A percentile compares a stretch with the other conserved stretches of the same genome.
Conservation (phyloP, 1,140 invertebrate genomes). For the Penaeus chinensis region DNA sequence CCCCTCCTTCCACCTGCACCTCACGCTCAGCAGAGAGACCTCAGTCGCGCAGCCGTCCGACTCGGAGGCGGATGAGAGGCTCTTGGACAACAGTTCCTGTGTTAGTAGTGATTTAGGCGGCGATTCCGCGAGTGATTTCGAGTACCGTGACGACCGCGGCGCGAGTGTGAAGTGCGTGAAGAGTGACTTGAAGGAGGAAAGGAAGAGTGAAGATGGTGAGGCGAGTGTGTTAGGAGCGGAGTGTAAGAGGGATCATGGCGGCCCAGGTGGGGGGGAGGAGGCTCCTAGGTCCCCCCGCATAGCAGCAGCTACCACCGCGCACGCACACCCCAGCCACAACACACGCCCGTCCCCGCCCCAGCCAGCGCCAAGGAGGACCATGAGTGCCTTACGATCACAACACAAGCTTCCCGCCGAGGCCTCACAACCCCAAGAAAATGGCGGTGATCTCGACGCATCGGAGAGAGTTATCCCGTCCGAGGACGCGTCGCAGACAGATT, state of each 20-base stretch:
- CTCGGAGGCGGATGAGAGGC: constrained; percentile 60
- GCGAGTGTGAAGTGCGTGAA: constrained; percentile 21
- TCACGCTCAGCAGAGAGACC: constrained; percentile 56
- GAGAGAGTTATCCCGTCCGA: constrained; percentile 54
- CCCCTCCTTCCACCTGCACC: constrained; percentile 61
- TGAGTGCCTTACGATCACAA: constrained; percentile 41
- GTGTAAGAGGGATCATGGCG: constrained; percentile 36
- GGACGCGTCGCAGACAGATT: constrained; percentile 16
- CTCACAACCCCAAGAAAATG: constrained; percentile 23
- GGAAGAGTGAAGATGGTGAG: constrained; percentile 3
- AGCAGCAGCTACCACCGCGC: constrained; percentile 39
- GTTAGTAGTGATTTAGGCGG: constrained; percentile 51
- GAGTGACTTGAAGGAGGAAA: constrained; percentile 22
- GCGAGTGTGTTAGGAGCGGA: constrained; percentile 13
- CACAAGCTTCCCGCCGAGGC: not conserved
- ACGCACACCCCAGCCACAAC: constrained; percentile 23
- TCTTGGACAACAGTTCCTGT: constrained; percentile 40
- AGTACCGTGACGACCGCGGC: constrained; percentile 40
- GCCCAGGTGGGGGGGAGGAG: constrained; percentile 36
- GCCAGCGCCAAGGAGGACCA: constrained; percentile 40
- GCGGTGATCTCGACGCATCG: constrained; percentile 50
- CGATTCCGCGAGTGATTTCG: constrained; percentile 53
- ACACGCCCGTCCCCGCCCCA: constrained; percentile 35
- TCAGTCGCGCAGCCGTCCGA: constrained; percentile 62
- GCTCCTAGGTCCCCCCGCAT: constrained; percentile 39